These are phyloP conservation scores for Lepidocyrtoides sp. DNA, from an alignment of 2,888 invertebrate genomes.

Conservation along the genomic window DNA sequence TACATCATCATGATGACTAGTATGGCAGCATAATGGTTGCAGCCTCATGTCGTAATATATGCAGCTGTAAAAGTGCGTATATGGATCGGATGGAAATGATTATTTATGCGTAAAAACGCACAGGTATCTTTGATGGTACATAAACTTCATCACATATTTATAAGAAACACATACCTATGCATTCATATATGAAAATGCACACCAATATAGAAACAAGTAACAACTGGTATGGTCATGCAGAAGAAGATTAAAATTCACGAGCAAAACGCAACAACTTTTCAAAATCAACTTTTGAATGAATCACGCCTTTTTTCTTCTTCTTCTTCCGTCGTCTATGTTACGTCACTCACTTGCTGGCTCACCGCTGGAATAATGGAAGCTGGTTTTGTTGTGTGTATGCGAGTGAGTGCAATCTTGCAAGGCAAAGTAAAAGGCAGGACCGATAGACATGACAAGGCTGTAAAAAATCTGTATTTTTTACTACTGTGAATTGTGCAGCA, in stretches of 20 bases:
- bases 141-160: background rate
- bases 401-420: background rate
- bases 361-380: background rate
- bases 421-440: background rate
- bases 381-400: no score
- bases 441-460: background rate
- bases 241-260: constrained; percentile 5
- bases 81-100: background rate
- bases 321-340: background rate
- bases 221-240: background rate
- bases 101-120: background rate
- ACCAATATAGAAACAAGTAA: background rate
- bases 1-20: background rate
- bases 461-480: background rate
- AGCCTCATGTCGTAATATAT: background rate
- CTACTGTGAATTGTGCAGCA: background rate
- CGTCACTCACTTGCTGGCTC: background rate
- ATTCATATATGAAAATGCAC: no score
- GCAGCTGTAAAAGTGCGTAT: background rate
- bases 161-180: background rate
- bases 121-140: background rate
- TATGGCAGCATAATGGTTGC: background rate
- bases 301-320: constrained; percentile 3
- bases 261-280: background rate
- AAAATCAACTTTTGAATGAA: background rate